Evolutionary conservation across 2,797 vertebrate species (phyloP), one percentile per base, ranked within the genome.

Genomic region (Xiphorhynchus erythropygius): DNA sequence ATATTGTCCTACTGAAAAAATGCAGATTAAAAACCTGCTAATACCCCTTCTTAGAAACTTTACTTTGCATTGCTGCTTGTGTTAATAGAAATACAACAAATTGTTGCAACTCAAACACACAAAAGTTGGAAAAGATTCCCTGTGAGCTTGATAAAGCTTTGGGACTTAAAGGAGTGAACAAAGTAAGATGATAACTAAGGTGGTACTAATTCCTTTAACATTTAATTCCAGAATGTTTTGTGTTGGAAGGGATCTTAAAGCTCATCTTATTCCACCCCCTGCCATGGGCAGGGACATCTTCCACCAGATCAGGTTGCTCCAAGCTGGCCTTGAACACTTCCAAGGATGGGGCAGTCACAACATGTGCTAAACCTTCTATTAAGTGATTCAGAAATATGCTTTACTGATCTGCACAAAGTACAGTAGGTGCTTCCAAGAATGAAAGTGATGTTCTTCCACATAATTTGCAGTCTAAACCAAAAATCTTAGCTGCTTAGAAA

Each of bases 1-100:
- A 59, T 21, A 25, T 65, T 44, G 73, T 83, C 73, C 82, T 89
- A 71, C 57, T 85, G 87, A 42, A 89, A 80, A 91, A 94, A 86
- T 16, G 50, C 87, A 74, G 28, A 77, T 91, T 83, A 96, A 82
- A 84, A 85, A 86, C 5, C 17, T 79, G 64, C 53, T 47, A 44
- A 33, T 41, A 63, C 35, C 57, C 24, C 42, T 30, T 74, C 62
- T 52, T 7, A 60, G 27, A 71, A 30, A 56, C 33, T 33, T 59
- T 27, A 46, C 39, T 70, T 12, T 52, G 83, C 71, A 90, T 62
- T 18, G 28, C 47, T 87, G 67, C 67, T 82, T 53, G 12, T 25
- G 6, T 42, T 67, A 56, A 60, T 18, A 86, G 39, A 59, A 89
- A 69, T 14, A 50, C 0, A 0, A 15, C 57, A 39, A 55, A 63